phyloP scores from a whole-genome alignment of 2,113 vertebrate genomes.

The Macrotus californicus region DNA sequence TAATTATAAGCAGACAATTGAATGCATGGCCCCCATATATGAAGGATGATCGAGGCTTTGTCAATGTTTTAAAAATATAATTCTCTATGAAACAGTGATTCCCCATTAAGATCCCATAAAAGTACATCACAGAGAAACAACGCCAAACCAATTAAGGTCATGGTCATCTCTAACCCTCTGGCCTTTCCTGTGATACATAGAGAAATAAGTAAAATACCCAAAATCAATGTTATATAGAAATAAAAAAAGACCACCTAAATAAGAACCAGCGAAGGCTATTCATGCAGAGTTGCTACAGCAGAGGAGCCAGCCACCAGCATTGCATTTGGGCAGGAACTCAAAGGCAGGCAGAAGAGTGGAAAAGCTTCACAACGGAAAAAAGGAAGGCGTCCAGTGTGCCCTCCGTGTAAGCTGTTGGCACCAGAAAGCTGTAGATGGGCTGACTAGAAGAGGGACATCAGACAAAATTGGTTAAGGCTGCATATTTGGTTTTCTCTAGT shows the following conservation, averaged over 20 bases:
- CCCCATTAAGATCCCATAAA: not conserved
- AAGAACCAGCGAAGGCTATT: not conserved
- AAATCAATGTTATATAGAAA: not conserved
- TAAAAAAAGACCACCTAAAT: not conserved
- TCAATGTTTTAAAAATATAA: not conserved
- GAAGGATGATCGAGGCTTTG: not conserved
- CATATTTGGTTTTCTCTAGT: not conserved
- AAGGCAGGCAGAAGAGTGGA: not conserved
- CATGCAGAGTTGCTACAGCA: not conserved
- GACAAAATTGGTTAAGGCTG: fast-evolving
- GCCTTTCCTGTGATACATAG: not conserved
- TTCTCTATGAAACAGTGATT: not conserved
- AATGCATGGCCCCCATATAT: not conserved
- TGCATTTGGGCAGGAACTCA: not conserved
- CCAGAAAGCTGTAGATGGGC: fast-evolving
- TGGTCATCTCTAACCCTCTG: not conserved
- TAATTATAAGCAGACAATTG: not conserved
- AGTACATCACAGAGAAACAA: not conserved
- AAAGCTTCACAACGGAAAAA: no score
- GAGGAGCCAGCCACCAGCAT: not conserved
- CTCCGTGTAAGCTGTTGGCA: no score
- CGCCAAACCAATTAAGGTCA: not conserved
- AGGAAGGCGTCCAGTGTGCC: no score
- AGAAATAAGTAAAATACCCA: not conserved
- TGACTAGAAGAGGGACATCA: not conserved